Percentiles rank a stretch among this genome's conserved stretches.
These are phyloP conservation scores for Melolontha melolontha DNA, from an alignment of 2,888 invertebrate genomes.

Conservation along the genomic window DNA sequence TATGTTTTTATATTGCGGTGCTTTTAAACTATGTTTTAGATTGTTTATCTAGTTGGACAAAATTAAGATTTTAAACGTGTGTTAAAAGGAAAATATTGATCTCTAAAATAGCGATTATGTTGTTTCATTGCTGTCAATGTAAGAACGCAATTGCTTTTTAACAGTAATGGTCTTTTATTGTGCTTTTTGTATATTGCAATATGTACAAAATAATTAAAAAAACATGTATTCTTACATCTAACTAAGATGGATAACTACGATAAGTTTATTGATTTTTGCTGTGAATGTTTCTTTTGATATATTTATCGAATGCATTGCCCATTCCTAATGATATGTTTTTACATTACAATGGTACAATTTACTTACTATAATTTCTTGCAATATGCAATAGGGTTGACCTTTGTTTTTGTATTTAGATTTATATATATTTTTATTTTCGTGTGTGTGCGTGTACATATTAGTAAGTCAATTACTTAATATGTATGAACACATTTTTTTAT, in stretches of 20 bases:
- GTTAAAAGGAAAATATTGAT: constrained; percentile 30
- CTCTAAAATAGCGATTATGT: constrained; percentile 21
- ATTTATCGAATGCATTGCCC: constrained; percentile 28
- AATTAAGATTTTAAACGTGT: constrained; percentile 35
- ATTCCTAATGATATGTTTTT: constrained; percentile 29
- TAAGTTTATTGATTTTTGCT: constrained; percentile 24
- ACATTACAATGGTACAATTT: constrained; percentile 31
- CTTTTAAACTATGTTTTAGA: constrained; percentile 22
- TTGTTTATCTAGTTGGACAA: constrained; percentile 17
- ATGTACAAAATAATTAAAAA: constrained; percentile 32
- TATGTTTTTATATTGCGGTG: constrained; percentile 15
- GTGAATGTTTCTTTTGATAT: constrained; percentile 28
- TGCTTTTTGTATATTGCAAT: constrained; percentile 37
- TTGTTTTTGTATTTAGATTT: constrained; percentile 35
- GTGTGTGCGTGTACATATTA: constrained; percentile 34
- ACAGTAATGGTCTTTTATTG: constrained; percentile 23
- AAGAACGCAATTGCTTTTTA: constrained; percentile 17
- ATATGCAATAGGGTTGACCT: constrained; percentile 28
- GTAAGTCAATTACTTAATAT: constrained; percentile 27
- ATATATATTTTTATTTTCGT: constrained; percentile 34
- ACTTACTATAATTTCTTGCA: constrained; percentile 18
- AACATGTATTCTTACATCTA: constrained; percentile 28
- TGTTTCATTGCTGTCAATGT: constrained; percentile 2
- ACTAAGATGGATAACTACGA: constrained; percentile 7
- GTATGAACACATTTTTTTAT: constrained; percentile 25